Evolutionary conservation across 37 sponge, comb jelly and placozoan genomes (phyloP), one percentile per base, ranked within the genome.

Genomic region (Aplysina aerophoba): DNA sequence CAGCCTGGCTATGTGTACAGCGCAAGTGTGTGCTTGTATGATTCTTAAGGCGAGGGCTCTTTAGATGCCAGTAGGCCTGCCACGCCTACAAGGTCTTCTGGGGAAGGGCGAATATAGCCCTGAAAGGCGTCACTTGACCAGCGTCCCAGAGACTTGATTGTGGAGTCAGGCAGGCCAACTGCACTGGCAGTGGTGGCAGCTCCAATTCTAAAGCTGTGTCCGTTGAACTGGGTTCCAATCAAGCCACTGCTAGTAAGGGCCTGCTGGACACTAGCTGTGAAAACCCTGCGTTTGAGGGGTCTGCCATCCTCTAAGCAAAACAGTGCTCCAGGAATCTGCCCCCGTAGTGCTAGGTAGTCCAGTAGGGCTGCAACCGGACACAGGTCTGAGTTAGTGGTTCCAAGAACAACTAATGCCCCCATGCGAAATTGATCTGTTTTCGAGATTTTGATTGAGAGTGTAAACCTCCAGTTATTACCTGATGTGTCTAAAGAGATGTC

Each of bases 281-380:
- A n/a, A n/a, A n/a, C n/a, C n/a, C n/a, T n/a, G n/a, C n/a, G n/a
- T n/a, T n/a, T n/a, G n/a, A n/a, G n/a, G n/a, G 50, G 50, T 44
- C 8, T 44, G 50, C 50, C 50, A 44, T 44, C 50, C 8, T 44
- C 50, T 8, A 44, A 8, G 3, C 50, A 8, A 8, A 80, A 80
- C 1, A 80, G 81, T n/a, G 81, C 59, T 27, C 81, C 81, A 30
- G 59, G 61, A 27, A 1, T 59, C 0, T 6, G 5, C 0, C 81
- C 81, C 61, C 81, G 11, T 4, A 55, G 6, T 37, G 53, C 28
- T 56, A 80, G 15, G 35, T 80, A 80, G 36, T 57, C 81, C 3
- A 80, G 12, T 4, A 80, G 8, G 59, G 81, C 81, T 6, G 61
- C 81, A 36, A 84, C 84, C 1, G 84, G 41, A 37, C 84, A 84